Percentiles rank a stretch among this genome's conserved stretches.
Evolutionary conservation across 1,140 invertebrate species (phyloP).

Genomic region (Eriosoma lanigerum): DNA sequence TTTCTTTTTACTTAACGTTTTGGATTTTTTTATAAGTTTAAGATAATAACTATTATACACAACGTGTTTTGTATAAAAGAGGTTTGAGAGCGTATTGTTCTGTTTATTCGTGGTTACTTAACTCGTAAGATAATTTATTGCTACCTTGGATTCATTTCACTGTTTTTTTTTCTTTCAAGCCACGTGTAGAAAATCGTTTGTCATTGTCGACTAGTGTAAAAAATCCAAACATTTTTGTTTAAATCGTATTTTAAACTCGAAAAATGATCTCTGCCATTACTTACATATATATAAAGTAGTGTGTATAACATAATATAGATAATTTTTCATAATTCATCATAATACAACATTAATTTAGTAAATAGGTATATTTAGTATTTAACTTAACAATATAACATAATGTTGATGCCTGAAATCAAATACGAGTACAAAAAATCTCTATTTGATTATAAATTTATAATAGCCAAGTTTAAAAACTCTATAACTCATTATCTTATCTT

Average conservation of each 20-base stretch:
- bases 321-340: no score
- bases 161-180: background rate
- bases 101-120: constrained; percentile 3
- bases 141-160: constrained; percentile 20
- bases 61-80: background rate
- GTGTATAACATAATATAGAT: no score
- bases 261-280: constrained; percentile 24
- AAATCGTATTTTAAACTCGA: constrained; percentile 15
- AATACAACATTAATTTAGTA: no score
- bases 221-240: constrained; percentile 12
- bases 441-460: no score
- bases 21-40: background rate
- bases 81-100: background rate
- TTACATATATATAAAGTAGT: no score
- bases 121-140: constrained; percentile 25
- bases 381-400: no score
- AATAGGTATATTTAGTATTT: no score
- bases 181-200: constrained; percentile 20
- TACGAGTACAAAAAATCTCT: no score
- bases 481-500: no score
- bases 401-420: no score
- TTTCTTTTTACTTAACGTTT: no score
- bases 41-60: background rate
- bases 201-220: constrained; percentile 27
- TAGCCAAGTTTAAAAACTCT: no score